These are phyloP conservation scores for Harpalus rufipes DNA, from an alignment of 2,888 invertebrate genomes.

Conservation along the genomic window DNA sequence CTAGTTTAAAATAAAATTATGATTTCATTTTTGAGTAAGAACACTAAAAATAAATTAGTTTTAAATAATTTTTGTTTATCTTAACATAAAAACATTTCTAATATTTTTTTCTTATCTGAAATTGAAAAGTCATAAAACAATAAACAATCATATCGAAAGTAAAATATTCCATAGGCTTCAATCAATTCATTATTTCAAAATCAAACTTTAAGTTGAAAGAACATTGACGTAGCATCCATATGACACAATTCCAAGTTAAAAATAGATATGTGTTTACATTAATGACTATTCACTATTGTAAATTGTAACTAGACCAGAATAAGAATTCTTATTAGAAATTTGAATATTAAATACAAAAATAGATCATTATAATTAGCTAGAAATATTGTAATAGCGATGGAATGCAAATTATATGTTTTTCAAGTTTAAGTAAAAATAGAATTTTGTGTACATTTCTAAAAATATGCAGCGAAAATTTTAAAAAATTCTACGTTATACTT, in stretches of 20 bases:
- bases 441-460: slow-evolving; percentile 22
- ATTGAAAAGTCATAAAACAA: background rate
- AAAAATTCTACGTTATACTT: background rate
- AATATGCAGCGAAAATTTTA: slow-evolving; percentile 1
- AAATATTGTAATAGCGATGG: background rate
- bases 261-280: slow-evolving; percentile 13
- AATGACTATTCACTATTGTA: slow-evolving; percentile 15
- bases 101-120: background rate
- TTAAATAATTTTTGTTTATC: background rate
- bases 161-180: too few relatives aligned
- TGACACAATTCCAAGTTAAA: slow-evolving; percentile 38
- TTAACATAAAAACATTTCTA: background rate
- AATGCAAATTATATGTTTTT: slow-evolving; percentile 38
- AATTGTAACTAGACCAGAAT: background rate
- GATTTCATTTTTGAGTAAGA: slow-evolving; percentile 28
- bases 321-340: slow-evolving; percentile 19
- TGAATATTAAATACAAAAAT: slow-evolving; percentile 13
- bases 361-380: background rate
- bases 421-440: slow-evolving; percentile 23
- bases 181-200: background rate
- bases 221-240: background rate
- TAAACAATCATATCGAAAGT: too few relatives aligned
- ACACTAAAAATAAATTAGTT: slow-evolving; percentile 20
- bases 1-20: slow-evolving; percentile 28
- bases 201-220: background rate